Evolutionary conservation across 2,113 vertebrate species (phyloP).

Genomic region (Malurus cyaneus): DNA sequence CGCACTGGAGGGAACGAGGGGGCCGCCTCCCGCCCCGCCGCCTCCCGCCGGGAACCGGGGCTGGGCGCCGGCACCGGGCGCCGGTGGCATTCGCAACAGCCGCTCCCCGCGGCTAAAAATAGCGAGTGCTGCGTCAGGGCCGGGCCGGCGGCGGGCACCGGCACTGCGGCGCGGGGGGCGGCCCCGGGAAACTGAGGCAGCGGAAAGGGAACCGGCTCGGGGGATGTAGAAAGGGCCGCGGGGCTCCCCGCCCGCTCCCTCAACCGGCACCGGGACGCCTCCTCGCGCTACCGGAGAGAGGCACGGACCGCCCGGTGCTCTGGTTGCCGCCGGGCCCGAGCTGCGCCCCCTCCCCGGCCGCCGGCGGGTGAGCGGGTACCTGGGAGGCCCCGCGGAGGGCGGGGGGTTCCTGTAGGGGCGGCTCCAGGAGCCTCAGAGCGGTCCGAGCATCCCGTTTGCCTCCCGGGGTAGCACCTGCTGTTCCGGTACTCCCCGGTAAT

Average conservation of each 20-base stretch:
- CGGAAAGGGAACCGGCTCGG: background rate
- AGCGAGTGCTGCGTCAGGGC: slow-evolving; percentile 52
- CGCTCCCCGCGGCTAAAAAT: slow-evolving; percentile 31
- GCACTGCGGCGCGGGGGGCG: slow-evolving; percentile 7
- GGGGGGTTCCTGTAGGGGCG: background rate
- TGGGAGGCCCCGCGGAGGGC: background rate
- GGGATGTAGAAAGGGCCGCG: background rate
- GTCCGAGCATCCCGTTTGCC: background rate
- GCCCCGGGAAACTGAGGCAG: slow-evolving; percentile 33
- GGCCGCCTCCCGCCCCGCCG: background rate
- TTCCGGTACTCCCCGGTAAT: background rate
- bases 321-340: background rate
- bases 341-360: background rate
- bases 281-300: background rate
- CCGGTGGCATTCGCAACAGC: background rate
- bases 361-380: background rate
- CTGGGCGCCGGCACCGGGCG: background rate
- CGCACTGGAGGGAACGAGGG: background rate
- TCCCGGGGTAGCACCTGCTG: background rate
- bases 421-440: background rate
- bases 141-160: slow-evolving; percentile 26
- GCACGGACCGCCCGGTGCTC: background rate
- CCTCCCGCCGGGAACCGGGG: background rate
- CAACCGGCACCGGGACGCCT: background rate
- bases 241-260: background rate